These are phyloP conservation scores for Columba janthina DNA, from an alignment of 2,113 vertebrate genomes.

Conservation along the genomic window DNA sequence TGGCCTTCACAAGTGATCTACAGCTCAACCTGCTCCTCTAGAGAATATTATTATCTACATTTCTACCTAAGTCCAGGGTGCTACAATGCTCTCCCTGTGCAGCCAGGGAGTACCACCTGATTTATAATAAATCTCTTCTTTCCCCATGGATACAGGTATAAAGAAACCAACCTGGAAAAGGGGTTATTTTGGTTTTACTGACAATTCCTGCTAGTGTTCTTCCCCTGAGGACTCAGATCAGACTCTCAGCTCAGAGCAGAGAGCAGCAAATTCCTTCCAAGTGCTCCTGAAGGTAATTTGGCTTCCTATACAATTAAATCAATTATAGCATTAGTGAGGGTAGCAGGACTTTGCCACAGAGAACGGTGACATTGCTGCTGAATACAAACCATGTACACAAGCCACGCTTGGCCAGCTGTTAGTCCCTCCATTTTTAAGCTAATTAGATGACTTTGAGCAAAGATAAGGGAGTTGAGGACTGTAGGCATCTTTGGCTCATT, in stretches of 20 bases:
- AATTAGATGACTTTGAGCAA: not conserved
- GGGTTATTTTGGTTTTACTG: not conserved
- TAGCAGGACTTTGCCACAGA: not conserved
- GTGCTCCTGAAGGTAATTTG: not conserved
- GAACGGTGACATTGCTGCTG: not conserved
- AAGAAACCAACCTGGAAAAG: not conserved
- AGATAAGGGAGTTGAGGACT: not conserved
- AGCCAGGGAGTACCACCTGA: not conserved
- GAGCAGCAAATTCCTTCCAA: not conserved
- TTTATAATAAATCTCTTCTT: not conserved
- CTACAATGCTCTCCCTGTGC: not conserved
- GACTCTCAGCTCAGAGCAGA: not conserved
- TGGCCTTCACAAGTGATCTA: not conserved
- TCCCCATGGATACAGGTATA: not conserved
- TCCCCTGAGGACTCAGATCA: not conserved
- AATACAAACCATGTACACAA: not conserved
- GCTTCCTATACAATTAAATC: not conserved
- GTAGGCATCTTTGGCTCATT: not conserved
- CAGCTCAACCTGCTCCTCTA: not conserved
- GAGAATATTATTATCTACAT: not conserved
- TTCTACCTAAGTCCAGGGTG: not conserved
- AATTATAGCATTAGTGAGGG: not conserved
- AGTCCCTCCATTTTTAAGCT: not conserved
- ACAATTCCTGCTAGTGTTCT: not conserved
- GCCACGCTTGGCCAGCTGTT: too few relatives aligned